These are phyloP conservation scores for Cantharis rufa DNA, from an alignment of 2,888 invertebrate species.

Conservation along the genomic window DNA sequence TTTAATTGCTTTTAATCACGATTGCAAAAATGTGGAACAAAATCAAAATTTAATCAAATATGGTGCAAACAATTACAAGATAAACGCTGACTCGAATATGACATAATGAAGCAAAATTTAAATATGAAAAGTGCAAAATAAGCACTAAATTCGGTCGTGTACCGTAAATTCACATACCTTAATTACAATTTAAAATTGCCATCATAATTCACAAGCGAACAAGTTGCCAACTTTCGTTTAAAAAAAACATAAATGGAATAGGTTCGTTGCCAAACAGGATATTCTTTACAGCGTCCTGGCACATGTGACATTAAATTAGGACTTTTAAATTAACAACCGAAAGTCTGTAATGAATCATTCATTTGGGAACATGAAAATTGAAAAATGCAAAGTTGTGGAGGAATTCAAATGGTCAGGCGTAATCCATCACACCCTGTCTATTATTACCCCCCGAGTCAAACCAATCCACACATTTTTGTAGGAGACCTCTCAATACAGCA, in stretches of 20 bases:
- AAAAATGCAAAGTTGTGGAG: constrained; percentile 19
- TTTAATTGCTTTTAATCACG: neutral
- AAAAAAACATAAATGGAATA: constrained; percentile 24
- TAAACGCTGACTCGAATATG: constrained; percentile 30
- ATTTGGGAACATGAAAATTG: constrained; percentile 22
- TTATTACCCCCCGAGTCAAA: constrained; percentile 42
- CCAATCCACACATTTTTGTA: constrained; percentile 48
- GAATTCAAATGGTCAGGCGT: constrained; percentile 35
- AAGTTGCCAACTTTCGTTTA: constrained; percentile 24
- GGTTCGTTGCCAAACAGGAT: constrained; percentile 23
- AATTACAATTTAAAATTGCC: constrained; percentile 37
- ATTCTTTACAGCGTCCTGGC: constrained; percentile 24
- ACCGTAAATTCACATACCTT: constrained; percentile 30
- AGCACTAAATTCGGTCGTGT: constrained; percentile 34
- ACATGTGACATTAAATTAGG: constrained; percentile 27
- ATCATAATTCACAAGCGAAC: constrained; percentile 31
- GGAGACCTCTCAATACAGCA: constrained; percentile 37
- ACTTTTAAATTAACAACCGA: constrained; percentile 23
- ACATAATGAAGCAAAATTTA: neutral
- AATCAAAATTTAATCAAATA: neutral
- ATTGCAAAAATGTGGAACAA: neutral
- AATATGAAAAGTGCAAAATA: constrained; percentile 38
- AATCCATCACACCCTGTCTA: constrained; percentile 49
- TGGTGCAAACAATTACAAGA: neutral
- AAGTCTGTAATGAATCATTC: constrained; percentile 29